Conservation (phyloP, 2,888 invertebrate genomes). For the Leucania comma region DNA sequence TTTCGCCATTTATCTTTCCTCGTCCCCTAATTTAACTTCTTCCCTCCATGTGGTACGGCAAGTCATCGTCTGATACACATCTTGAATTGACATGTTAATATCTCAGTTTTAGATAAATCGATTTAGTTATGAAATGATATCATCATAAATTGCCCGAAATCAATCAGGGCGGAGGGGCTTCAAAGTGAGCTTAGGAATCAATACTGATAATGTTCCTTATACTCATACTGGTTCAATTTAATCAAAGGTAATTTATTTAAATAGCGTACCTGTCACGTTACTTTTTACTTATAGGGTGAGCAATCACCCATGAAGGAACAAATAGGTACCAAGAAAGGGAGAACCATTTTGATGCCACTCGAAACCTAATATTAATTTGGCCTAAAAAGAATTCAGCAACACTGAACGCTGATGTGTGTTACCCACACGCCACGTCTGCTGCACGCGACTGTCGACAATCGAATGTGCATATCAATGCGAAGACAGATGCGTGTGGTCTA, state of each 20-base stretch:
- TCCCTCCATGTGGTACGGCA: conserved; percentile 73
- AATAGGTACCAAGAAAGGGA: conserved; percentile 15
- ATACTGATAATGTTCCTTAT: conserved; percentile 23
- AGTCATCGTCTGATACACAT: conserved; percentile 81
- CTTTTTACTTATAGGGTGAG: conserved; percentile 36
- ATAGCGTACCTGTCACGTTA: conserved; percentile 20
- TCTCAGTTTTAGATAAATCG: conserved; percentile 67
- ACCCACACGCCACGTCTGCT: conserved; percentile 65
- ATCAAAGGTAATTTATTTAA: conserved; percentile 29
- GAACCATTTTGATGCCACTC: conserved; percentile 32
- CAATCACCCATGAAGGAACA: conserved; percentile 36
- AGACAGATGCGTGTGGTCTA: conserved; percentile 76
- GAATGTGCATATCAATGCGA: conserved; percentile 85
- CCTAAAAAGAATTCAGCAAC: conserved; percentile 35
- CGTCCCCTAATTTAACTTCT: conserved; percentile 84
- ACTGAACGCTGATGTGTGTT: conserved; percentile 66
- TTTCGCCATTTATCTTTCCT: conserved; percentile 83
- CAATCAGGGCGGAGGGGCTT: conserved; percentile 38
- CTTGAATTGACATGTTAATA: conserved; percentile 83
- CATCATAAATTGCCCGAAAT: conserved; percentile 40
- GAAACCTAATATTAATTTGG: conserved; percentile 45
- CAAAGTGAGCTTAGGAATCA: conserved; percentile 39
- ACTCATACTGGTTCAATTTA: conserved; percentile 22
- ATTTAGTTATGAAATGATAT: conserved; percentile 52
- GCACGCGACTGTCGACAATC: conserved; percentile 75